Percentiles rank a stretch among this genome's conserved stretches.
phyloP scores from a whole-genome alignment of 1,140 invertebrate species.

The Aporrectodea caliginosa region DNA sequence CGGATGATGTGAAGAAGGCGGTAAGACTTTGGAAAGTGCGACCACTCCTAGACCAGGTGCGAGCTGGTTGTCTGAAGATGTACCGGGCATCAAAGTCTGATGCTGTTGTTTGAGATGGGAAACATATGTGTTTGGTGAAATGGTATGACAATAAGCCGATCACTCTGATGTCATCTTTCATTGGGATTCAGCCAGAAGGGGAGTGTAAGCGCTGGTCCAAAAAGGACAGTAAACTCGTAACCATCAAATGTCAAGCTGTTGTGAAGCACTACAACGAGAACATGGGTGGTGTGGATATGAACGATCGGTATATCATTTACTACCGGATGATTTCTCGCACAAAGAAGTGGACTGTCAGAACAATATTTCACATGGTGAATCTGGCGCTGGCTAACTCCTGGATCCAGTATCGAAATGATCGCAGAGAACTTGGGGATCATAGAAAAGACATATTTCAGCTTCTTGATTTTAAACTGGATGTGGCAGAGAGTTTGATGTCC shows the following conservation, averaged over 20 bases:
- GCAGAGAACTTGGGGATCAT: neutral
- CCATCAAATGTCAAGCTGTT: constrained; percentile 23
- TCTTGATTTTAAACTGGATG: neutral
- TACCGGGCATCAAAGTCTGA: neutral
- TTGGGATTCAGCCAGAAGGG: neutral
- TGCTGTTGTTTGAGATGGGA: neutral
- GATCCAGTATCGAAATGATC: constrained; percentile 28
- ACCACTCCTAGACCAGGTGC: neutral
- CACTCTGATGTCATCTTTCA: neutral
- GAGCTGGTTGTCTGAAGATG: neutral
- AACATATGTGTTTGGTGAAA: neutral
- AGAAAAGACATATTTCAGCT: neutral
- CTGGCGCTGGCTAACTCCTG: constrained; percentile 37
- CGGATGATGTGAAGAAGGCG: neutral
- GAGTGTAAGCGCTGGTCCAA: neutral
- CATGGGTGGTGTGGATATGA: constrained; percentile 43
- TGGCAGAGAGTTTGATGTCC: neutral
- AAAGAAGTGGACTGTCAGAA: constrained; percentile 39
- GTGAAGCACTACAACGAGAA: constrained; percentile 39
- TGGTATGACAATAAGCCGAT: neutral
- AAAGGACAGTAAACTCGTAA: constrained; percentile 1
- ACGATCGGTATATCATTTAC: constrained; percentile 36
- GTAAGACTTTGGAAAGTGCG: neutral
- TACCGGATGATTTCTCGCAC: constrained; percentile 36
- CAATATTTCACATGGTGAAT: constrained; percentile 37